phyloP scores from a whole-genome alignment of 2,888 invertebrate genomes.

The Mythimna loreyi region DNA sequence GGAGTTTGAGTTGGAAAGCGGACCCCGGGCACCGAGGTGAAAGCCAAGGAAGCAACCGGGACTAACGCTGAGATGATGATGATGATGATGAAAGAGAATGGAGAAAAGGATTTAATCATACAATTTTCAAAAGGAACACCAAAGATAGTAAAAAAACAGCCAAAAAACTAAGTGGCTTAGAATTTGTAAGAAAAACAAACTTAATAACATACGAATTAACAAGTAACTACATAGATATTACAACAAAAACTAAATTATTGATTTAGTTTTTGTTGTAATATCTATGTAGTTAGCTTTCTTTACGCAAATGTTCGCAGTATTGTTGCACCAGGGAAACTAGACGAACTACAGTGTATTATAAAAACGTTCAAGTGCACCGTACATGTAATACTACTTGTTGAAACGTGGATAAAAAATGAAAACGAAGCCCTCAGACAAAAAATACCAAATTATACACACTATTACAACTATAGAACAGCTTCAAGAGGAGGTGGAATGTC shows the following conservation, averaged over 20 bases:
- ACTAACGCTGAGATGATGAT: too few relatives aligned
- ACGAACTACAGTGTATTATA: too few relatives aligned
- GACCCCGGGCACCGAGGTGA: too few relatives aligned
- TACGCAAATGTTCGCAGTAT: conserved; percentile 12
- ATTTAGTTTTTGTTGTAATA: too few relatives aligned
- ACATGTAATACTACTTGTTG: neutral
- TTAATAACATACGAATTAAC: conserved; percentile 6
- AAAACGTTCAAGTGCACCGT: neutral
- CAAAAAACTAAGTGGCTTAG: conserved; percentile 1
- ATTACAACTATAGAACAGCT: conserved; percentile 12
- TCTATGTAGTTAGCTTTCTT: too few relatives aligned
- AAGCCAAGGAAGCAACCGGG: too few relatives aligned
- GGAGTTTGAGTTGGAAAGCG: too few relatives aligned
- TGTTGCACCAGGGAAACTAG: too few relatives aligned
- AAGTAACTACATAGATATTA: conserved; percentile 4
- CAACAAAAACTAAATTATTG: neutral
- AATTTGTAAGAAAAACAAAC: neutral
- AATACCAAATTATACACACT: neutral
- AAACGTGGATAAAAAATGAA: conserved; percentile 5
- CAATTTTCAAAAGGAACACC: neutral
- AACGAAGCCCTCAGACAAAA: neutral
- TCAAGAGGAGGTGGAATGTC: conserved; percentile 5
- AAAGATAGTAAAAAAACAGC: conserved; percentile 3
- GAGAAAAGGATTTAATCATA: conserved; percentile 12
- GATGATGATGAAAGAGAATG: too few relatives aligned